Evolutionary conservation across 2,888 invertebrate genomes (phyloP).

Genomic region (Nomada ferruginata): DNA sequence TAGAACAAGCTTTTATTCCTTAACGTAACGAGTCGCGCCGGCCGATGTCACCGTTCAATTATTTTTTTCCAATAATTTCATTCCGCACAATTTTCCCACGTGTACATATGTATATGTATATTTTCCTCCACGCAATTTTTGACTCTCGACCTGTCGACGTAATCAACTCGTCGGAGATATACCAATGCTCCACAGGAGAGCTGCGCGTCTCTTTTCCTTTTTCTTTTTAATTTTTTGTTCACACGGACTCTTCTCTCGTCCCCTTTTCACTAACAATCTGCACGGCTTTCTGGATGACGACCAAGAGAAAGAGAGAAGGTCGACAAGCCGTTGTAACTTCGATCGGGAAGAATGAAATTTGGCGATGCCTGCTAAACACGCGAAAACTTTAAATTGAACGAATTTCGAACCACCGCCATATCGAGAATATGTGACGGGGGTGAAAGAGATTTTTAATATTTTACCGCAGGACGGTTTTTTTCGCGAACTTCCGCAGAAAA

Average conservation of each 20-base stretch:
- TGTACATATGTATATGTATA: background rate
- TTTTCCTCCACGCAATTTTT: background rate
- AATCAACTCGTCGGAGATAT: background rate
- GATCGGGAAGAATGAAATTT: background rate
- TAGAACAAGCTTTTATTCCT: slow-evolving; percentile 50
- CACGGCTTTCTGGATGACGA: slow-evolving; percentile 61
- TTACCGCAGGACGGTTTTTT: background rate
- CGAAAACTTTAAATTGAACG: slow-evolving; percentile 13
- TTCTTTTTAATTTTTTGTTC: background rate
- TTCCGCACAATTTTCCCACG: background rate
- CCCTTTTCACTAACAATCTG: slow-evolving; percentile 53
- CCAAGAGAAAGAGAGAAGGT: slow-evolving; percentile 44
- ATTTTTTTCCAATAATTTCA: background rate
- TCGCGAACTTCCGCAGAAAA: background rate
- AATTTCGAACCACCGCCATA: background rate
- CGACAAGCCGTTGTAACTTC: background rate
- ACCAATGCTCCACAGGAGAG: background rate
- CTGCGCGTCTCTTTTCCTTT: background rate
- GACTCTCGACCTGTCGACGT: background rate
- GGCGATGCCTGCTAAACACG: slow-evolving; percentile 19
- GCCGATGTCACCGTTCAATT: slow-evolving; percentile 15
- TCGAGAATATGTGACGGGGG: background rate
- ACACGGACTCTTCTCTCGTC: slow-evolving; percentile 42
- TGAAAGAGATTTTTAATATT: background rate
- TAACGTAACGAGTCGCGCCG: slow-evolving; percentile 39